Conservation (phyloP, 2,888 invertebrate species). For the Prionchulus punctatus region DNA sequence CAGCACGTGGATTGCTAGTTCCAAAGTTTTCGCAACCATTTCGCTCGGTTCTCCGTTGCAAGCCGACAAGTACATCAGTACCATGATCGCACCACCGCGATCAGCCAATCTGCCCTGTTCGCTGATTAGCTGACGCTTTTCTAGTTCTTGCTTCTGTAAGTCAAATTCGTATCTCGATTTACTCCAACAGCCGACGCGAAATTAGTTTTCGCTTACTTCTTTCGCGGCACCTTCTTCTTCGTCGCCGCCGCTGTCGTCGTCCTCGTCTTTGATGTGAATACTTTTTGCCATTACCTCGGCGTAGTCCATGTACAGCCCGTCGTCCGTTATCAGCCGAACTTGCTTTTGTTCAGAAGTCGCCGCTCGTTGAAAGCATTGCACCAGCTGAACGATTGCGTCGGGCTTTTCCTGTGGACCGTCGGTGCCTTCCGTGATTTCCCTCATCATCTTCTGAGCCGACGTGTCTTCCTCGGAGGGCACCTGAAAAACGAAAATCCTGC, state of each 20-base stretch:
- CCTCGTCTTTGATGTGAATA: constrained; percentile 61
- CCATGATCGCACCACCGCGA: constrained; percentile 97
- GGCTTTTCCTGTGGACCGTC: constrained; percentile 54
- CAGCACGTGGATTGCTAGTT: constrained; percentile 81
- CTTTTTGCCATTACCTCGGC: constrained; percentile 83
- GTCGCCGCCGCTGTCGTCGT: constrained; percentile 67
- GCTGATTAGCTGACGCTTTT: constrained; percentile 91
- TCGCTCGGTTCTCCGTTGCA: constrained; percentile 58
- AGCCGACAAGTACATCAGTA: constrained; percentile 87
- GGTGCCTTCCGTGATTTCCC: constrained; percentile 37
- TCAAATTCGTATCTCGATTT: too few species aligned
- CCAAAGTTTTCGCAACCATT: constrained; percentile 42
- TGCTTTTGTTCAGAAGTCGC: constrained; percentile 95
- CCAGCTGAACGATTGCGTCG: constrained; percentile 86
- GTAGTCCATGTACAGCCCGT: constrained; percentile 87
- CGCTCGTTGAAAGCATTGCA: constrained; percentile 94
- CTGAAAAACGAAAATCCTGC: too few species aligned
- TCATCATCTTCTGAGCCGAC: too few species aligned
- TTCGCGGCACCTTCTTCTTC: too few species aligned
- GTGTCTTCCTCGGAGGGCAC: too few species aligned
- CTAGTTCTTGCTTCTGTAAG: constrained; percentile 99
- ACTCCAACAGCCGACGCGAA: too few species aligned
- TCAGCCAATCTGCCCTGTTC: constrained; percentile 90
- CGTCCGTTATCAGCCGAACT: constrained; percentile 52
- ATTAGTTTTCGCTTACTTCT: too few species aligned